Evolutionary conservation across 2,888 invertebrate species (phyloP), one percentile per base, ranked within the genome.

Genomic region (Polyommatus icarus): DNA sequence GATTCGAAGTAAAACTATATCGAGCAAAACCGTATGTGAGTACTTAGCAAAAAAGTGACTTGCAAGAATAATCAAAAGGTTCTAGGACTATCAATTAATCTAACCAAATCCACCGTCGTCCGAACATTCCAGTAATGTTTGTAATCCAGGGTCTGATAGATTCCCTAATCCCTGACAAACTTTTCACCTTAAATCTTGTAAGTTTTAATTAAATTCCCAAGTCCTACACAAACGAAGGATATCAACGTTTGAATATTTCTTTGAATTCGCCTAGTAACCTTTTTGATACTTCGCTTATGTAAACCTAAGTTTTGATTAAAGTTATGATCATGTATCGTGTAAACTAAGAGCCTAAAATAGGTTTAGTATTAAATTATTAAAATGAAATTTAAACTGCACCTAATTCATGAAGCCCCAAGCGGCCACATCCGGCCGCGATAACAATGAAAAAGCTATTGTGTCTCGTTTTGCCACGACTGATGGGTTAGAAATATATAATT

Each of bases 131-230:
- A 24, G 12, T 73, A 18, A 18, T 54, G 46, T 46, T 46, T 46
- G 54, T 40, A 73, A 73, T 73, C 50, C 73, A 20, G 73, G 73
- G 73, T 50, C 73, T 46, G 15, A 50, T 73, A 73, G 73, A 73
- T 73, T 50, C 46, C 46, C 40, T 73, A 73, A 73, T 73, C 73
- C 73, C 5, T 50, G 12, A 50, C 24, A 73, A 73, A 73, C 73
- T 73, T 73, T 73, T 50, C 73, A 73, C 50, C 46, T 73, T 73
- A 46, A 73, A 72, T 72, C 71, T 72, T 40, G 46, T 40, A 24
- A 46, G 73, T 73, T 73, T 73, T 73, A 73, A 73, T 73, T 73
- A 73, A 73, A 73, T 73, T 40, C 46, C 6, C 8, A 50, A 50
- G 50, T 24, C 12, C 7, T 50, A 73, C 1, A 50, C 15, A 73